These are phyloP conservation scores for Pelodytes ibericus DNA, from an alignment of 2,797 vertebrate species.

Conservation along the genomic window DNA sequence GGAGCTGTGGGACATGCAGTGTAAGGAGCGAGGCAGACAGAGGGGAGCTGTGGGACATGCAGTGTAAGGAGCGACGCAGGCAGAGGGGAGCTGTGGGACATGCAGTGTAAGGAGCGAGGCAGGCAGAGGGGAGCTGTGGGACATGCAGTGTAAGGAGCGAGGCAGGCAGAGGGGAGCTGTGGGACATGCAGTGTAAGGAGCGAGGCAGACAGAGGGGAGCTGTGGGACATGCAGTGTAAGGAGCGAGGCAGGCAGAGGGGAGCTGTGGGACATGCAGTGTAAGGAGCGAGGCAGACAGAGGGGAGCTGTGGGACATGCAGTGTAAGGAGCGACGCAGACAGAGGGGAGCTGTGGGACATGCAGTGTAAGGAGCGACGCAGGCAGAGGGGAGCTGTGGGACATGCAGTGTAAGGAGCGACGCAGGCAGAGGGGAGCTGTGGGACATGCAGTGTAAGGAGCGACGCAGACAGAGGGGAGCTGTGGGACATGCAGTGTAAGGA, in stretches of 20 bases:
- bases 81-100: too few species aligned
- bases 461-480: not conserved
- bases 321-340: conserved; percentile 1
- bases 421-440: too few species aligned
- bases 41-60: not conserved
- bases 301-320: not conserved
- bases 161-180: not conserved
- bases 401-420: not conserved
- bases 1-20: not conserved
- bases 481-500: too few species aligned
- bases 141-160: too few species aligned
- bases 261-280: not conserved
- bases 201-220: not conserved
- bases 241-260: too few species aligned
- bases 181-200: not conserved
- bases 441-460: not conserved
- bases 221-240: not conserved
- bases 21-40: not conserved
- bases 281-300: not conserved
- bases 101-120: not conserved
- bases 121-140: not conserved
- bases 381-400: not conserved
- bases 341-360: conserved; percentile 1
- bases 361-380: not conserved
- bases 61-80: not conserved